Base-by-base conservation (phyloP, 2,888 invertebrate genomes). In the Lycophotia porphyrea region DNA sequence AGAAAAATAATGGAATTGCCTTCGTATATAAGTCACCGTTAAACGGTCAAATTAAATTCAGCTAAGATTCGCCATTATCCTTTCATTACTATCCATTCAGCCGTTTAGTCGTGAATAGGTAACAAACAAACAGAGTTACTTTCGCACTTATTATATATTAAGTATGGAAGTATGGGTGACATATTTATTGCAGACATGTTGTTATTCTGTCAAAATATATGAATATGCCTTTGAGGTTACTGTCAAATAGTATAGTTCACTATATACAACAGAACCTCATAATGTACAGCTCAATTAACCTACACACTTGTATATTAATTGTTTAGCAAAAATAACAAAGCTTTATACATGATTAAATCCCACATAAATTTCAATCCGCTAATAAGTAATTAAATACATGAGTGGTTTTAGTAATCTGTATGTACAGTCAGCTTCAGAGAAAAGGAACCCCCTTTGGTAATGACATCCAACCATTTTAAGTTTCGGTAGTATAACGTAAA, bases 341-440 rank as follows among this genome's bases (percentile, higher is more conserved):
- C 21, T 60, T 34, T 21, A n/a, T 15, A 34, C 2, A 24, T 60
- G 4, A 60, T 42, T 49, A 1, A 47, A 42, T 49, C 27, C 7
- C 4, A 18, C 34, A 49, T 24, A 27, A 34, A 42, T 78, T 78
- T 78, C 60, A 70, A 76, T 76, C 7, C 49, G 13, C 58, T 49
- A 68, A 76, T 68, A 49, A 60, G 1, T 49, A 68, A 78, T 78
- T 78, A 27, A 78, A 60, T 68, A 77, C 24, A 15, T 21, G 34
- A 36, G 27, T 49, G 24, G 18, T 42, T 60, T 42, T 61, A 60
- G 15, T 60, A 36, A 42, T 60, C 27, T 27, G 49, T 44, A 39
- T 18, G 13, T 15, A 18, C 63, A n/a, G n/a, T n/a, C n/a, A n/a
- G n/a, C n/a, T n/a, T n/a, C n/a, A n/a, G n/a, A n/a, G n/a, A n/a